Evolutionary conservation across 2,888 invertebrate species (phyloP).

Genomic region (Ephialtes manifestator): DNA sequence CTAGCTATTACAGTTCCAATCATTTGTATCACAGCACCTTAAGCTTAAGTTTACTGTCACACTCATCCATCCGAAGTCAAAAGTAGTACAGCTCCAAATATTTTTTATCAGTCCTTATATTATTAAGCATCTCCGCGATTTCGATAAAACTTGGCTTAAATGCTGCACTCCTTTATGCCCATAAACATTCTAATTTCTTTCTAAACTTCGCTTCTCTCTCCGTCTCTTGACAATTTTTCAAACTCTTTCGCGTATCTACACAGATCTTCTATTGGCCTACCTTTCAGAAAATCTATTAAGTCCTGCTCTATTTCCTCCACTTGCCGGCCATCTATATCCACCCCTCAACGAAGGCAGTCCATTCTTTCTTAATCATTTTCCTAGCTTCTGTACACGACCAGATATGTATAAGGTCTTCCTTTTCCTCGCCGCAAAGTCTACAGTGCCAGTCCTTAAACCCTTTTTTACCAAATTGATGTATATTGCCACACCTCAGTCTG

Average conservation of each 20-base stretch:
- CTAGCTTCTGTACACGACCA: background rate
- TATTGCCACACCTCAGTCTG: constrained; percentile 26
- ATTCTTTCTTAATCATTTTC: background rate
- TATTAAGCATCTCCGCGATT: too few relatives aligned
- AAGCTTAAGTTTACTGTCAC: too few relatives aligned
- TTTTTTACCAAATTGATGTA: constrained; percentile 3
- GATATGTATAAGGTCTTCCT: background rate
- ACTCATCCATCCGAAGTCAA: too few relatives aligned
- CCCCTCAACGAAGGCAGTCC: background rate
- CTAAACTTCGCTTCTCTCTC: background rate
- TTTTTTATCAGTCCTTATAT: too few relatives aligned
- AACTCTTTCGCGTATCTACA: constrained; percentile 1
- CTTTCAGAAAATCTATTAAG: background rate
- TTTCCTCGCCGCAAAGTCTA: background rate
- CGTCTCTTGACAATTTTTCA: background rate
- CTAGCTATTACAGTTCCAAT: too few relatives aligned
- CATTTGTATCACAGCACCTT: too few relatives aligned
- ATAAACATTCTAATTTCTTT: too few relatives aligned
- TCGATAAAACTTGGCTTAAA: too few relatives aligned
- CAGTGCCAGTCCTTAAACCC: constrained; percentile 4
- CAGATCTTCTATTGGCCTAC: background rate
- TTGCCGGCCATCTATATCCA: background rate
- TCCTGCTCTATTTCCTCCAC: too few relatives aligned
- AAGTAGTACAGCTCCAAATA: too few relatives aligned
- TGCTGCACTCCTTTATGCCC: too few relatives aligned